Conservation (phyloP, 2,888 invertebrate genomes). For the Drosophila stalkeri region DNA sequence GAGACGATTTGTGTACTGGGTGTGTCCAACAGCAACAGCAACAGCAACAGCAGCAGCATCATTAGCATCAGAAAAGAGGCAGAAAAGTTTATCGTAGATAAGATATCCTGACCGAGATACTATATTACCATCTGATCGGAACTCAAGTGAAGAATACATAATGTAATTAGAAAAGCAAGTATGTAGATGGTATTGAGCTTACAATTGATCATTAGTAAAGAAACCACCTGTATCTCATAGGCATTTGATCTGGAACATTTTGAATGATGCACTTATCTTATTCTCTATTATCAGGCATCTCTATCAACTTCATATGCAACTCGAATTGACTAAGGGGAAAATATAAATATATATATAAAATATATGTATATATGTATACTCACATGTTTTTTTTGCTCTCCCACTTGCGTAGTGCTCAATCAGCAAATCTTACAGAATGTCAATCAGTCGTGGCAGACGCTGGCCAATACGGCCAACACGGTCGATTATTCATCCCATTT, state of each 20-base stretch:
- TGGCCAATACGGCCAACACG: conserved; percentile 85
- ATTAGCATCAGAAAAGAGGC: not conserved
- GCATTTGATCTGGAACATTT: not conserved
- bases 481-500: conserved; percentile 86
- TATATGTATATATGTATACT: not conserved
- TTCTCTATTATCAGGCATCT: not conserved
- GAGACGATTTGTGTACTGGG: conserved; percentile 8
- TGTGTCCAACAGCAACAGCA: conserved; percentile 23
- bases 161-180: too few species aligned
- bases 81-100: not conserved
- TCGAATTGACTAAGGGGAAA: not conserved
- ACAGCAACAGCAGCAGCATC: not conserved
- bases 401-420: conserved; percentile 81
- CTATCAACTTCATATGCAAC: not conserved
- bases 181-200: too few species aligned
- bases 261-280: not conserved
- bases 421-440: conserved; percentile 86
- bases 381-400: not conserved
- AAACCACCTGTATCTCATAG: too few species aligned
- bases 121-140: too few species aligned
- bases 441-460: conserved; percentile 85
- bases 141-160: not conserved
- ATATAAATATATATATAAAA: not conserved
- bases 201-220: too few species aligned
- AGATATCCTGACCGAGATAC: too few species aligned